Evolutionary conservation across 2,888 invertebrate genomes (phyloP).

Genomic region (Morpho helenor): DNA sequence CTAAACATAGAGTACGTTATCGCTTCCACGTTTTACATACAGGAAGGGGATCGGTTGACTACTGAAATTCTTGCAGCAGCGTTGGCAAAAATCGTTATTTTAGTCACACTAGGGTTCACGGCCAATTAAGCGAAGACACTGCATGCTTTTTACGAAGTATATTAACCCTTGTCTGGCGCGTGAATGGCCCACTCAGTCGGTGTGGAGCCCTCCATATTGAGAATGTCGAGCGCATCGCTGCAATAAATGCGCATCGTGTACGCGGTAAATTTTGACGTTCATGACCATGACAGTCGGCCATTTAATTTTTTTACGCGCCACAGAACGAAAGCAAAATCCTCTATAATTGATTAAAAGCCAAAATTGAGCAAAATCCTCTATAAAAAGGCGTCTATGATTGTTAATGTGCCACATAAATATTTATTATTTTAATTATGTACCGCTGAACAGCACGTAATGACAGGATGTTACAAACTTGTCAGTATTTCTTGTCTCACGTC

Average conservation of each 20-base stretch:
- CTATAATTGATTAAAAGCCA: too few relatives aligned
- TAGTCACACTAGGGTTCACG: conserved; percentile 41
- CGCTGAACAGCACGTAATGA: too few relatives aligned
- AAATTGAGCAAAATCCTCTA: too few relatives aligned
- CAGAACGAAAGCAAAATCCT: too few relatives aligned
- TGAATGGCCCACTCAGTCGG: conserved; percentile 65
- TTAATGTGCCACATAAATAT: too few relatives aligned
- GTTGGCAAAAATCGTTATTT: conserved; percentile 24
- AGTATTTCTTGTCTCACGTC: too few relatives aligned
- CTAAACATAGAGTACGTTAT: conserved; percentile 12
- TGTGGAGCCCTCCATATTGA: conserved; percentile 60
- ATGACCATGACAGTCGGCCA: not conserved
- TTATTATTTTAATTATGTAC: too few relatives aligned
- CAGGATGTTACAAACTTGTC: too few relatives aligned
- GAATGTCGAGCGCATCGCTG: conserved; percentile 56
- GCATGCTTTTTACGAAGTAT: conserved; percentile 46
- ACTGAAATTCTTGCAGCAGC: conserved; percentile 14
- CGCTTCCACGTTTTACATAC: conserved; percentile 5
- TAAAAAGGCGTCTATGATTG: too few relatives aligned
- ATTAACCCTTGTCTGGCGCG: conserved; percentile 53
- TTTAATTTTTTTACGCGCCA: not conserved
- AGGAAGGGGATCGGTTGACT: conserved; percentile 5
- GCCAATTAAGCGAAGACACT: conserved; percentile 64
- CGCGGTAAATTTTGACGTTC: conserved; percentile 5
- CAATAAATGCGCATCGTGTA: conserved; percentile 55